A percentile compares a stretch with the other conserved stretches of the same genome.
Conservation (phyloP, 2,888 invertebrate species). For the Drosophila ezoana region DNA sequence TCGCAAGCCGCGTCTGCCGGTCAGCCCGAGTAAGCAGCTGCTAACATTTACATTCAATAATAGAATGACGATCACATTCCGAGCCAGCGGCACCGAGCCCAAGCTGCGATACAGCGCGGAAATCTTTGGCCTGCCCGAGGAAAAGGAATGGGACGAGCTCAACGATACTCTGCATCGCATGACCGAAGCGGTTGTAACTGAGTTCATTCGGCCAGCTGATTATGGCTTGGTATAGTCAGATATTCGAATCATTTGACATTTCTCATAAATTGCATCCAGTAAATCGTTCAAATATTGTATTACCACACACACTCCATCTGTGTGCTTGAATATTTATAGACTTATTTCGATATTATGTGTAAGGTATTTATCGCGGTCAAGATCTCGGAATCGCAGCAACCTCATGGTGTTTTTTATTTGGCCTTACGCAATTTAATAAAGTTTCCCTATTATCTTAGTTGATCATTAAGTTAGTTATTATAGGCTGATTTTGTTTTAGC, state of each 20-base stretch:
- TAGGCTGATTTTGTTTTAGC: too few species aligned
- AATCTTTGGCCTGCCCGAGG: slow-evolving; percentile 89
- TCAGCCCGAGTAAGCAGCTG: slow-evolving; percentile 91
- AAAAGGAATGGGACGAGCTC: slow-evolving; percentile 88
- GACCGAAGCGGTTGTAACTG: slow-evolving; percentile 91
- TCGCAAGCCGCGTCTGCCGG: slow-evolving; percentile 89
- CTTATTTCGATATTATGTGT: too few species aligned
- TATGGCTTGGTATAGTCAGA: background rate
- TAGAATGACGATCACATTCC: slow-evolving; percentile 93
- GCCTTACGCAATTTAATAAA: too few species aligned
- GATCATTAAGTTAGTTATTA: too few species aligned
- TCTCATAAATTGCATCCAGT: background rate
- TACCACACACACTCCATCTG: too few species aligned
- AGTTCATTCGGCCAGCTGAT: slow-evolving; percentile 91
- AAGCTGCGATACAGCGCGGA: slow-evolving; percentile 99
- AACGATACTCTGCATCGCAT: slow-evolving; percentile 88
- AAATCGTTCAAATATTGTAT: background rate
- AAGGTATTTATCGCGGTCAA: too few species aligned
- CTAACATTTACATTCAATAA: slow-evolving; percentile 95
- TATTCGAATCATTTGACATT: background rate
- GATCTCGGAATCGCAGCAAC: too few species aligned
- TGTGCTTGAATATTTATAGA: too few species aligned
- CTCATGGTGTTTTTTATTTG: too few species aligned
- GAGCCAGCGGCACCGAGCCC: slow-evolving; percentile 98
- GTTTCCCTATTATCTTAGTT: too few species aligned